Evolutionary conservation across 2,797 vertebrate genomes (phyloP).

Genomic region (Poecilia gillii): DNA sequence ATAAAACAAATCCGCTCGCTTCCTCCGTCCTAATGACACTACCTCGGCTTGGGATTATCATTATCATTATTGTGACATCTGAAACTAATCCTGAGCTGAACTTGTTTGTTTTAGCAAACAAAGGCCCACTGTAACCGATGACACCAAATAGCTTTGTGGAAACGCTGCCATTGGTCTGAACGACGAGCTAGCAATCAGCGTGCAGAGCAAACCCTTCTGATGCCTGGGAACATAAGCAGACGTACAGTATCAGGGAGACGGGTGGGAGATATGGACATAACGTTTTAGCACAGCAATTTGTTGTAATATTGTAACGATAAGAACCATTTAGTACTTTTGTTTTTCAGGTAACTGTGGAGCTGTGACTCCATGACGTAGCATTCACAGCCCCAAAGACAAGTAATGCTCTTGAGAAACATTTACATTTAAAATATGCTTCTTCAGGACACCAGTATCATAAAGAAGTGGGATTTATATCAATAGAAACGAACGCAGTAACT

Average conservation of each 20-base stretch:
- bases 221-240: constrained; percentile 48
- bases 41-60: constrained; percentile 17
- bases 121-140: constrained; percentile 44
- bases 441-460: too few relatives aligned
- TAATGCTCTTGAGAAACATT: too few relatives aligned
- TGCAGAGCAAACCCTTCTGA: neutral
- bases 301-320: too few relatives aligned
- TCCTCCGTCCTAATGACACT: constrained; percentile 22
- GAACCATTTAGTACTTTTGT: too few relatives aligned
- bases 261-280: too few relatives aligned
- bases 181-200: neutral
- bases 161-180: constrained; percentile 15
- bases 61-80: constrained; percentile 40
- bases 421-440: too few relatives aligned
- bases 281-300: too few relatives aligned
- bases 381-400: too few relatives aligned
- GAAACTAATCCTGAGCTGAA: constrained; percentile 34
- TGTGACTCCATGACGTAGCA: too few relatives aligned
- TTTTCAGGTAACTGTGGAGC: too few relatives aligned
- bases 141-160: constrained; percentile 48
- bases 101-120: constrained; percentile 41
- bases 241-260: neutral
- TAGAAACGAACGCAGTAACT: too few relatives aligned
- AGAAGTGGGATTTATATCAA: too few relatives aligned
- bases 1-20: constrained; percentile 14